Evolutionary conservation across 2,888 invertebrate genomes (phyloP).

Genomic region (Neocrepidodera transversa): DNA sequence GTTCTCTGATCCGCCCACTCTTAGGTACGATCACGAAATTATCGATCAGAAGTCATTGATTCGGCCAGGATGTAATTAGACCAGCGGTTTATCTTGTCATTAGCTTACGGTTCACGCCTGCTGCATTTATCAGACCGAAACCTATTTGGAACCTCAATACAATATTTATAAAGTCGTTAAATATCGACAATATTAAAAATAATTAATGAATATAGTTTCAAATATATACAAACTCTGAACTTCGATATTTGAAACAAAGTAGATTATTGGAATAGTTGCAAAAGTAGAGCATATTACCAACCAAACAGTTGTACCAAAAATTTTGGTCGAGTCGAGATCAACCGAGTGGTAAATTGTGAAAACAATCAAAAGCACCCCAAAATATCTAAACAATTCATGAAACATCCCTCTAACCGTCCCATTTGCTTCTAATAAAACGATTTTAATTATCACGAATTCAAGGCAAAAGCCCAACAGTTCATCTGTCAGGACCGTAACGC

Average conservation of each 20-base stretch:
- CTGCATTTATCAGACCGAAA: constrained; percentile 47
- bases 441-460: constrained; percentile 27
- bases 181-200: too few species aligned
- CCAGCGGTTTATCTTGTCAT: constrained; percentile 37
- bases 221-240: background rate
- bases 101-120: constrained; percentile 38
- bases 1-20: constrained; percentile 43
- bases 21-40: constrained; percentile 47
- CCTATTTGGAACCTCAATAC: constrained; percentile 38
- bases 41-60: constrained; percentile 48
- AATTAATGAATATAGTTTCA: too few species aligned
- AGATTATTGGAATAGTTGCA: background rate
- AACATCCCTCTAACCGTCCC: constrained; percentile 24
- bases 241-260: background rate
- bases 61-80: constrained; percentile 47
- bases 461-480: constrained; percentile 2
- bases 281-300: background rate
- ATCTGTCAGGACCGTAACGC: background rate
- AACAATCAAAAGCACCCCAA: constrained; percentile 20
- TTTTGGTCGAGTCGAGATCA: background rate
- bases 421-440: constrained; percentile 25
- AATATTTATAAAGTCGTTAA: too few species aligned
- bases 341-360: constrained; percentile 4
- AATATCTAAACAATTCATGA: constrained; percentile 25
- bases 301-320: background rate